Conservation (phyloP, 1,140 invertebrate species). For the Bombus polaris region DNA sequence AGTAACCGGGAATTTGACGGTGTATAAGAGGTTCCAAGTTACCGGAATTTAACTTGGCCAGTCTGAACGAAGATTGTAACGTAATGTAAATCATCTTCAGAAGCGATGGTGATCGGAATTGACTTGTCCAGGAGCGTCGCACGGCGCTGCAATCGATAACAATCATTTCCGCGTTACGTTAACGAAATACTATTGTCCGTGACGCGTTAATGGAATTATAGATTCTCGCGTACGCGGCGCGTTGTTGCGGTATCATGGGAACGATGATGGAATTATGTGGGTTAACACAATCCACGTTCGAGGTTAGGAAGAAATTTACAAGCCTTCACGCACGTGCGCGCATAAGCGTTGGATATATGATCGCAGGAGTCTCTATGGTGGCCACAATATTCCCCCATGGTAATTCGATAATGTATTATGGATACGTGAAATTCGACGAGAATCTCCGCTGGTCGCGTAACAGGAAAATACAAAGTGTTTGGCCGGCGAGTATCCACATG, state of each 20-base stretch:
- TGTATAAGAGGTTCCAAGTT: too few species aligned
- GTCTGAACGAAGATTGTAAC: too few species aligned
- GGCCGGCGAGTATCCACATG: constrained; percentile 22
- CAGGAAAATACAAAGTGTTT: constrained; percentile 70
- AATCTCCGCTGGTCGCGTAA: constrained; percentile 51
- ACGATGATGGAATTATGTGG: constrained; percentile 68
- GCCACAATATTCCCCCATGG: constrained; percentile 70
- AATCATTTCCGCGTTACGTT: constrained; percentile 14
- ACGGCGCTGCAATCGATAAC: neutral
- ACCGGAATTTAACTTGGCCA: too few species aligned
- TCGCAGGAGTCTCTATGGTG: constrained; percentile 56
- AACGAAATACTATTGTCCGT: constrained; percentile 23
- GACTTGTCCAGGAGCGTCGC: neutral
- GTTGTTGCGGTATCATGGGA: constrained; percentile 64
- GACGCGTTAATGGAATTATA: constrained; percentile 53
- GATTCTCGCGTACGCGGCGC: constrained; percentile 44
- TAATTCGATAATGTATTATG: constrained; percentile 71
- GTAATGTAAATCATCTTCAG: too few species aligned
- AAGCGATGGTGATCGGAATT: too few species aligned
- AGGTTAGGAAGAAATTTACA: constrained; percentile 68
- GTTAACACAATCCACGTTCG: constrained; percentile 66
- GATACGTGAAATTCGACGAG: constrained; percentile 69
- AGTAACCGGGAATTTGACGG: too few species aligned
- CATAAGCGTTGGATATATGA: constrained; percentile 58
- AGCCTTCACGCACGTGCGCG: constrained; percentile 56